These are phyloP conservation scores for Onychomys torridus DNA, from an alignment of 2,797 vertebrate species.

Conservation along the genomic window DNA sequence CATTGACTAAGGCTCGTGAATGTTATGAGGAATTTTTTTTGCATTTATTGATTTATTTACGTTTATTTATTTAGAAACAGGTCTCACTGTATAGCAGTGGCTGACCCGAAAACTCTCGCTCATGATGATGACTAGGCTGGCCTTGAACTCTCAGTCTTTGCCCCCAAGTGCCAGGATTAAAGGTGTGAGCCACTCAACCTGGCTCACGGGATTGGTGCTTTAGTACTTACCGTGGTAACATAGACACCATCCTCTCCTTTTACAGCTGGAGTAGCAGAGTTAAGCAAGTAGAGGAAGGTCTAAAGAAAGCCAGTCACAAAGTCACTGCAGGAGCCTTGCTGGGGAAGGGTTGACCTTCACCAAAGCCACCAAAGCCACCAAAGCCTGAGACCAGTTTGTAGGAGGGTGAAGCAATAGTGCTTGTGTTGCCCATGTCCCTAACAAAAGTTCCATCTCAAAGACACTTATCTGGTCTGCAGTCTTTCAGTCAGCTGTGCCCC, in stretches of 20 bases:
- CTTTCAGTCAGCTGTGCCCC: not conserved
- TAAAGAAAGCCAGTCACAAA: not conserved
- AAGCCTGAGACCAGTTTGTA: not conserved
- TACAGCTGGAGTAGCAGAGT: not conserved
- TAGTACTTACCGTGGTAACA: not conserved
- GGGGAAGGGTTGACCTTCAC: no score
- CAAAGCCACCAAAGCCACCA: not conserved
- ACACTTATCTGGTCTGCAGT: not conserved
- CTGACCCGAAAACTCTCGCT: not conserved
- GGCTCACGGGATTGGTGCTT: not conserved
- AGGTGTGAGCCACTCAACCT: not conserved
- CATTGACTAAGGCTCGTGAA: not conserved
- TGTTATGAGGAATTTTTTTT: not conserved
- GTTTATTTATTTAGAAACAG: not conserved
- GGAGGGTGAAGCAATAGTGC: not conserved
- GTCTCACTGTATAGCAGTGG: not conserved
- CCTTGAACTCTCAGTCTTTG: not conserved
- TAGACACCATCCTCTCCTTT: not conserved
- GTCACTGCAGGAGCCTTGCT: not conserved
- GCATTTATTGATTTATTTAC: not conserved
- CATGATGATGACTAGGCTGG: not conserved
- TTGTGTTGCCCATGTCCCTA: not conserved
- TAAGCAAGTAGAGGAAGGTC: not conserved
- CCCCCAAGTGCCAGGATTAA: not conserved
- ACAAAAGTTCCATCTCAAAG: constrained; percentile 47